A percentile compares a stretch with the other conserved stretches of the same genome.
Conservation (phyloP, 2,113 vertebrate species). For the Phyllopteryx taeniolatus region DNA sequence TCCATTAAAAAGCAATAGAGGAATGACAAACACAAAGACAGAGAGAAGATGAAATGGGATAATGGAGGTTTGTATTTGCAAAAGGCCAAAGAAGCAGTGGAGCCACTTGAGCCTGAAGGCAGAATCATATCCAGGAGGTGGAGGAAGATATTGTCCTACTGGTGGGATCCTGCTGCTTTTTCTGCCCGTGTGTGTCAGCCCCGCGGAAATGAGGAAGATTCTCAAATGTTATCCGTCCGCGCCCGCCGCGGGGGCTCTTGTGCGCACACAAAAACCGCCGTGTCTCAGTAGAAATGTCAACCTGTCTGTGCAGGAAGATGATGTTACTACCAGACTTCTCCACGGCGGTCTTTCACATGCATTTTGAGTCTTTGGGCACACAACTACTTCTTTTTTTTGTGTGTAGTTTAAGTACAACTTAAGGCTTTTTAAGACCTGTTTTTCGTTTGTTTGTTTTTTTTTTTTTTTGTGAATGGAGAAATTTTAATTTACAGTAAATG, state of each 20-base stretch:
- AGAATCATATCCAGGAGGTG: constrained; percentile 42
- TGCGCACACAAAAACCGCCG: constrained; percentile 4
- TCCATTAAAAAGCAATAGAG: constrained; percentile 8
- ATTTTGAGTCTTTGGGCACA: not conserved
- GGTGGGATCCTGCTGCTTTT: constrained; percentile 30
- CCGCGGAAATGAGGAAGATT: constrained; percentile 29
- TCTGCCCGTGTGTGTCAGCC: constrained; percentile 8
- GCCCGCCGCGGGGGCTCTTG: constrained; percentile 16
- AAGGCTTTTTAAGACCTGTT: not conserved
- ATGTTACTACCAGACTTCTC: constrained; percentile 13
- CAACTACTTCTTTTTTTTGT: not conserved
- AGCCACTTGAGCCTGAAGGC: constrained; percentile 36
- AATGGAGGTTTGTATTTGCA: constrained; percentile 16
- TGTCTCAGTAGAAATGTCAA: constrained; percentile 30
- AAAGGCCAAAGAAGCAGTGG: constrained; percentile 29
- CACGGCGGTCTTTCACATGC: not conserved
- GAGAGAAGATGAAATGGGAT: constrained; percentile 14
- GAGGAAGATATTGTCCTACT: constrained; percentile 43
- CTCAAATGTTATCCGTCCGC: constrained; percentile 40
- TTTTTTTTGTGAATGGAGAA: no score
- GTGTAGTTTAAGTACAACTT: not conserved
- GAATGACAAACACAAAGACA: constrained; percentile 12
- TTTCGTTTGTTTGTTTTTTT: no score
- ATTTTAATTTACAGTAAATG: no score
- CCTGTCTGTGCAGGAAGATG: not conserved